A percentile compares a stretch with the other conserved stretches of the same genome.
Conservation (phyloP, 2,113 vertebrate species). For the Balaeniceps rex region DNA sequence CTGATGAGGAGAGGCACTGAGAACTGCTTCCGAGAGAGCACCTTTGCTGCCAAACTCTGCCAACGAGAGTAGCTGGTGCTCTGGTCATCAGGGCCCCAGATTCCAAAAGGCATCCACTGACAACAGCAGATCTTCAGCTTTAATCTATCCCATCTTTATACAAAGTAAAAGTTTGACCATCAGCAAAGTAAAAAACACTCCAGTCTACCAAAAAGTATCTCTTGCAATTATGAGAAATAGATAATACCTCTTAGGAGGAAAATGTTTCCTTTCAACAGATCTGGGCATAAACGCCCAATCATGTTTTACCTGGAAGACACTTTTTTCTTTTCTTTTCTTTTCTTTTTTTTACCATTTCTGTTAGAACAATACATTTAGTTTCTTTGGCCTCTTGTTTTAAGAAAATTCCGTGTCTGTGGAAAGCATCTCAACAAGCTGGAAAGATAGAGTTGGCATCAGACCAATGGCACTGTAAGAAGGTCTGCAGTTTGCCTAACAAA, state of each 20-base stretch:
- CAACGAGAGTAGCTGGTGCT: not conserved
- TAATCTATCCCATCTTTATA: not conserved
- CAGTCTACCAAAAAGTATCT: not conserved
- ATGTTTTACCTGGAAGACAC: not conserved
- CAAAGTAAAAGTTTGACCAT: not conserved
- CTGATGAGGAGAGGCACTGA: not conserved
- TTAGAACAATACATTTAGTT: not conserved
- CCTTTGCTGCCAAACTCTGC: not conserved
- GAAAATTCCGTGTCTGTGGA: not conserved
- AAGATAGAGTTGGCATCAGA: not conserved
- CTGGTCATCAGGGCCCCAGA: not conserved
- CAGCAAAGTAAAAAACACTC: not conserved
- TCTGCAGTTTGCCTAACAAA: not conserved
- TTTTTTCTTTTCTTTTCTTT: not conserved
- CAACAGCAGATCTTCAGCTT: not conserved
- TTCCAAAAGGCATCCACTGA: not conserved
- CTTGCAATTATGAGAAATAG: not conserved
- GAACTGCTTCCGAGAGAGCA: not conserved
- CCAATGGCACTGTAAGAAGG: not conserved
- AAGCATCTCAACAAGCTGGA: not conserved
- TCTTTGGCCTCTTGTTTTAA: not conserved
- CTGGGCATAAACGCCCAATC: not conserved
- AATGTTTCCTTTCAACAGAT: not conserved
- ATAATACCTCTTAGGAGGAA: not conserved
- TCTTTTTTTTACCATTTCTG: not conserved